Evolutionary conservation across 1,140 invertebrate genomes (phyloP), one percentile per base, ranked within the genome.

Genomic region (Drosophila quadrilineata): DNA sequence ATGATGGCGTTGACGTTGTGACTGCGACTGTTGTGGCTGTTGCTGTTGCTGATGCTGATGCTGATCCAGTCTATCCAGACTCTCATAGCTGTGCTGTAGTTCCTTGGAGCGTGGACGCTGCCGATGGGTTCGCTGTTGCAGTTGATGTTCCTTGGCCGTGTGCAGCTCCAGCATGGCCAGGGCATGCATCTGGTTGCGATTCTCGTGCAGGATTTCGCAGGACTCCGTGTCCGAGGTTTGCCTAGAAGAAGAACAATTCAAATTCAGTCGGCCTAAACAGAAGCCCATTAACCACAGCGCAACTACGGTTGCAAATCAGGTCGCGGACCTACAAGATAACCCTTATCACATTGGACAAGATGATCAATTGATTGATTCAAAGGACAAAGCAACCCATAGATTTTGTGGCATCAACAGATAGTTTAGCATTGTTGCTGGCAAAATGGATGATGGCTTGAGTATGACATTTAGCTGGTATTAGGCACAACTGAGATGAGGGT

Each of bases 201-300:
- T 87, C 57, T 89, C 88, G 65, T 89, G 88, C 26, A 89, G 58
- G 14, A 89, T 89, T 68, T 89, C 88, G 76, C 88, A 89, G 4
- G 88, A 89, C 54, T 89, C 88, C 41, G 88, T 89, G 46, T 89
- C 88, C 60, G 87, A 88, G 14, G 87, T 89, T 88, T 89, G 88
- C 88, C 88, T 89, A 33, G 6, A 70, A 59, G 22, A 14, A 4
- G 48, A 46, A 33, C 8, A 36, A n/a, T n/a, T n/a, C n/a, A n/a
- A n/a, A n/a, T n/a, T n/a, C n/a, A n/a, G n/a, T n/a, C n/a, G n/a
- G n/a, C n/a, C n/a, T n/a, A 63, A 28, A 41, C 1, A 26, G 4
- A 31, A n/a, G n/a, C n/a, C n/a, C n/a, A n/a, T n/a, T n/a, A n/a
- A n/a, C n/a, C n/a, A n/a, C n/a, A n/a, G n/a, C n/a, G n/a, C n/a